A percentile compares a stretch with the other conserved stretches of the same genome.
Conservation (phyloP, 1,140 invertebrate species). For the Batillaria attramentaria region DNA sequence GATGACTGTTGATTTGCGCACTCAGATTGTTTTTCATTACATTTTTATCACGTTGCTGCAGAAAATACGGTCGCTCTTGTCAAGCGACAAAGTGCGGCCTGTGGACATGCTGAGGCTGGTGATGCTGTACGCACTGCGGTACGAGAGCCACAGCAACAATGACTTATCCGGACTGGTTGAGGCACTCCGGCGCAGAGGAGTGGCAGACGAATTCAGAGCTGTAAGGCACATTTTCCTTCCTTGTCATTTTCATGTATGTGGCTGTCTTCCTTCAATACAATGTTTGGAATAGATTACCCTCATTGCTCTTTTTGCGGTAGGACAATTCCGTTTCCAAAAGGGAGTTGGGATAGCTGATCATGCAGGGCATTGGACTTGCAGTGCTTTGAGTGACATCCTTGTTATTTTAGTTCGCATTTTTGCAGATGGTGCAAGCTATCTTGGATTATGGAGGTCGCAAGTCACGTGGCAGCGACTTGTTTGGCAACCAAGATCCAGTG, state of each 20-base stretch:
- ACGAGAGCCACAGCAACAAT: constrained; percentile 90
- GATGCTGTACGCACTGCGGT: constrained; percentile 93
- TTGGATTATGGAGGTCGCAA: constrained; percentile 87
- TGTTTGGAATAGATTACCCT: too few relatives aligned
- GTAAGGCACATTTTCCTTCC: too few relatives aligned
- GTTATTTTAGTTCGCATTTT: too few relatives aligned
- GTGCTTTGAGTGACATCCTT: too few relatives aligned
- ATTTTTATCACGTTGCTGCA: constrained; percentile 67
- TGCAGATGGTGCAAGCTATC: constrained; percentile 80
- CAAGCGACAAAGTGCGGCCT: constrained; percentile 81
- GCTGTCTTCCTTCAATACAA: too few relatives aligned
- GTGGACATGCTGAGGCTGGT: constrained; percentile 90
- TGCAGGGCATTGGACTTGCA: too few relatives aligned
- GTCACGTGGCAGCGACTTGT: constrained; percentile 85
- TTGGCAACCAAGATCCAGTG: constrained; percentile 81
- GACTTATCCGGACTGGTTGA: constrained; percentile 81
- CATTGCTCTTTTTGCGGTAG: too few relatives aligned
- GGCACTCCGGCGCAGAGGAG: constrained; percentile 80
- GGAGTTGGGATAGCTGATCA: too few relatives aligned
- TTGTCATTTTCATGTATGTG: too few relatives aligned
- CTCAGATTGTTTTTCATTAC: constrained; percentile 18
- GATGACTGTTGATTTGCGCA: too few relatives aligned
- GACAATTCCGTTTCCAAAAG: too few relatives aligned
- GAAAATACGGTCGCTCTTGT: constrained; percentile 82
- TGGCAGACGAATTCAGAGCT: constrained; percentile 70